These are phyloP conservation scores for Cryptus armator DNA, from an alignment of 2,888 invertebrate species.

Conservation along the genomic window DNA sequence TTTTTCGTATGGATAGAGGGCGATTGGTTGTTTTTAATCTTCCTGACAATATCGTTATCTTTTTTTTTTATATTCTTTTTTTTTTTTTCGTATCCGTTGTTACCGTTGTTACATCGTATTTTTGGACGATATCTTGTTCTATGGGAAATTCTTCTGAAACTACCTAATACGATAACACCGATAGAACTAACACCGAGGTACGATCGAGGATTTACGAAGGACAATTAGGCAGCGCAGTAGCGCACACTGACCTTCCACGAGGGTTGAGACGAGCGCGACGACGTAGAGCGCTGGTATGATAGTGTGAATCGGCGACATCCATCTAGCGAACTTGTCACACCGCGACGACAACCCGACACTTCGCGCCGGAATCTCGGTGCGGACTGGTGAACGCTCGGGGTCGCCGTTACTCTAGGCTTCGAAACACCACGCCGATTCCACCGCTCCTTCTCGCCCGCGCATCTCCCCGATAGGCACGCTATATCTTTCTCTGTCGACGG, in stretches of 20 bases:
- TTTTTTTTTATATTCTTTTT: neutral
- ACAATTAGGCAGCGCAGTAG: constrained; percentile 5
- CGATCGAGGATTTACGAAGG: no score
- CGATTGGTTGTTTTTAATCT: neutral
- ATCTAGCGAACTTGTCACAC: constrained; percentile 82
- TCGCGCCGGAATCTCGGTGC: constrained; percentile 83
- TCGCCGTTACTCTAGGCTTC: constrained; percentile 57
- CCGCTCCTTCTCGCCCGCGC: constrained; percentile 43
- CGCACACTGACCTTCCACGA: constrained; percentile 82
- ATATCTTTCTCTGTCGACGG: constrained; percentile 24
- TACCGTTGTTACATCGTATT: neutral
- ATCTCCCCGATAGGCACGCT: constrained; percentile 1
- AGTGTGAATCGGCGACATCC: constrained; percentile 83
- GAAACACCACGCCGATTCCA: constrained; percentile 64
- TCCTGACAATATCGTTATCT: neutral
- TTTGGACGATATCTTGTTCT: neutral
- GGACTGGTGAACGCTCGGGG: constrained; percentile 75
- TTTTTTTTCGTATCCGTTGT: neutral
- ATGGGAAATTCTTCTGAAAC: no score
- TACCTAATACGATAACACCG: neutral
- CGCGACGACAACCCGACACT: constrained; percentile 79
- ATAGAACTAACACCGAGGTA: neutral
- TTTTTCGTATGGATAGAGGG: neutral
- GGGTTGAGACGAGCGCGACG: constrained; percentile 76
- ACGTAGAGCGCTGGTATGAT: constrained; percentile 79